phyloP scores from a whole-genome alignment of 2,113 vertebrate genomes.

The Chloropsis hardwickii region DNA sequence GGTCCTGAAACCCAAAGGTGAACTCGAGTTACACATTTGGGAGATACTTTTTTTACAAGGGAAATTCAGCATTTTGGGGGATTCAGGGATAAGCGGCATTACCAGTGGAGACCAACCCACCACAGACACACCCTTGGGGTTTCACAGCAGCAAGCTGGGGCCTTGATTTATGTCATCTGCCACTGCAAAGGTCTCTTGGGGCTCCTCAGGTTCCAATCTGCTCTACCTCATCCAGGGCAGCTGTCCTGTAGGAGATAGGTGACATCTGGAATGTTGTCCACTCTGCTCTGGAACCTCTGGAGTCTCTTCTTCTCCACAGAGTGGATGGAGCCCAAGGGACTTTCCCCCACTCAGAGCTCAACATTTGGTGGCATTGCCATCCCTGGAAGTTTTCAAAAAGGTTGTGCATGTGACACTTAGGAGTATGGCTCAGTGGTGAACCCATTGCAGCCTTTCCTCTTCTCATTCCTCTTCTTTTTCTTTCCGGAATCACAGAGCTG shows the following conservation, averaged over 20 bases:
- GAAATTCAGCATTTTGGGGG: not conserved
- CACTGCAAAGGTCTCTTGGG: not conserved
- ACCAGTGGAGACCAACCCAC: rapidly evolving
- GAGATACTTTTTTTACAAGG: not conserved
- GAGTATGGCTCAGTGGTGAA: not conserved
- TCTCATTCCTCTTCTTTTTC: not conserved
- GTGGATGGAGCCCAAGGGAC: rapidly evolving
- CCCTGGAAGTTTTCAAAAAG: not conserved
- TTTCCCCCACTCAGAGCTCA: not conserved
- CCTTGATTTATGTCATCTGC: not conserved
- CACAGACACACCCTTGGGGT: not conserved
- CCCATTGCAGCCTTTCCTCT: not conserved
- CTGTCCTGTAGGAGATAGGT: not conserved
- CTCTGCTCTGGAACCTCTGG: not conserved
- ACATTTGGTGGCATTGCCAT: not conserved
- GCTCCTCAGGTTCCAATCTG: not conserved
- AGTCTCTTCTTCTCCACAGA: not conserved
- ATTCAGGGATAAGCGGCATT: not conserved
- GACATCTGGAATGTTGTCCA: not conserved
- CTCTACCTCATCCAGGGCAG: not conserved
- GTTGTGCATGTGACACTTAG: not conserved
- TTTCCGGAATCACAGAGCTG: not conserved
- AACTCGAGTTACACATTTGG: not conserved
- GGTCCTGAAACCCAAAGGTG: not conserved
- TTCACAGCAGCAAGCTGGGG: not conserved